Evolutionary conservation across 2,113 vertebrate genomes (phyloP), one percentile per base, ranked within the genome.

Genomic region (Emydura subglobosa): DNA sequence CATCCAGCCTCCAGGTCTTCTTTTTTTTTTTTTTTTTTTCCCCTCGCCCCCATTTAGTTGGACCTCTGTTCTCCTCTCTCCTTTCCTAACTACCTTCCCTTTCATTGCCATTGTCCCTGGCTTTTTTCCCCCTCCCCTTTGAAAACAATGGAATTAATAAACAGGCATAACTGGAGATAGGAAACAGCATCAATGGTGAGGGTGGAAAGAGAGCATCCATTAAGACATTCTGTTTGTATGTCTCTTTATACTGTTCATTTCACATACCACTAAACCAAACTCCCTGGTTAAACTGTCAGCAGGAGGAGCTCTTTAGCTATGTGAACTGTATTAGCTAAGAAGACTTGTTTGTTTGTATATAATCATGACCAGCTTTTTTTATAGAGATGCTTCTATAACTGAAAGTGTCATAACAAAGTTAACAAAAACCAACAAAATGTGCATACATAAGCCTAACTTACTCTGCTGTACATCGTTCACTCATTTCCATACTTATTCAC

Each of bases 241-340:
- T 4, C 0, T 0, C 42, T 22, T 1, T 6, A 10, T 5, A 0
- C 0, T 1, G 72, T 9, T 78, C 74, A 27, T 21, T 19, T 59
- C 0, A 10, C 1, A 85, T 44, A 2, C 72, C 1, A 7, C 2
- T 54, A 91, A 92, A 68, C 82, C 59, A 39, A 9, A 21, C 49
- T 85, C 83, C 82, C 85, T 14, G 1, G 42, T 31, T 42, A 88
- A 79, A 22, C 74, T 95, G 85, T 85, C 96, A 91, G 96, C 89
- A 97, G 96, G 96, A 97, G 94, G 94, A 97, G 97, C 94, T 95
- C 85, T 95, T 97, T 34, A 96, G 92, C 96, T 91, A 78, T 85
- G 12, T 14, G 0, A 2, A 29, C 4, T 2, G 0, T 0, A 81
- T 82, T 10, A 81, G 47, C 80, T 85, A n/a, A 68, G 19, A 3